phyloP scores from a whole-genome alignment of 2,888 invertebrate species.

The Phengaris arion region DNA sequence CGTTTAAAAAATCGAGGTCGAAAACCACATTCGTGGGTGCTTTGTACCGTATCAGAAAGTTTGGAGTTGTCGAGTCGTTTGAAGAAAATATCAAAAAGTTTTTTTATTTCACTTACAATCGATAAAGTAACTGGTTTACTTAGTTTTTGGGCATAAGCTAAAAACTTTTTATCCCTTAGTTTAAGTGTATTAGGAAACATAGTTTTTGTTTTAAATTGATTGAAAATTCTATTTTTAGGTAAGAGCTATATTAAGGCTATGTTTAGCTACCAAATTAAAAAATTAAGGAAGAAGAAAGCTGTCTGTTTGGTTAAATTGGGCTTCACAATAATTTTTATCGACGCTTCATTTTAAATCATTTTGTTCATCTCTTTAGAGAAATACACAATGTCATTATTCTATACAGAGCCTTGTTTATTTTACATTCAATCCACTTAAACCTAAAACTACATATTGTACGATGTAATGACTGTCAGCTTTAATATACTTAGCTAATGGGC shows the following conservation, averaged over 20 bases:
- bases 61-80: not conserved
- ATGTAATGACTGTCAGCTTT: constrained; percentile 17
- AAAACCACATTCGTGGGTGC: constrained; percentile 18
- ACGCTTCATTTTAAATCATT: too few species aligned
- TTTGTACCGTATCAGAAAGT: not conserved
- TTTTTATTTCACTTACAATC: not conserved
- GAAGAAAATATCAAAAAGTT: not conserved
- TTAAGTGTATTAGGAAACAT: too few species aligned
- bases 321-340: too few species aligned
- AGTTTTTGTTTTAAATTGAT: too few species aligned
- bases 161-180: too few species aligned
- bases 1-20: not conserved
- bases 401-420: not conserved
- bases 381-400: not conserved
- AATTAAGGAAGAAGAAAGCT: too few species aligned
- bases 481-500: not conserved
- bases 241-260: too few species aligned
- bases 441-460: not conserved
- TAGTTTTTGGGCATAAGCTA: not conserved
- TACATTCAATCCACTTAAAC: not conserved
- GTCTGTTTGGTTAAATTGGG: too few species aligned
- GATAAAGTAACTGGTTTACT: not conserved
- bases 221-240: too few species aligned
- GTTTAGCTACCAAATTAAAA: too few species aligned
- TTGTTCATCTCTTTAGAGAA: too few species aligned